Percentiles rank a stretch among this genome's conserved stretches.
phyloP scores from a whole-genome alignment of 1,140 invertebrate genomes.

The Gryllus bimaculatus region DNA sequence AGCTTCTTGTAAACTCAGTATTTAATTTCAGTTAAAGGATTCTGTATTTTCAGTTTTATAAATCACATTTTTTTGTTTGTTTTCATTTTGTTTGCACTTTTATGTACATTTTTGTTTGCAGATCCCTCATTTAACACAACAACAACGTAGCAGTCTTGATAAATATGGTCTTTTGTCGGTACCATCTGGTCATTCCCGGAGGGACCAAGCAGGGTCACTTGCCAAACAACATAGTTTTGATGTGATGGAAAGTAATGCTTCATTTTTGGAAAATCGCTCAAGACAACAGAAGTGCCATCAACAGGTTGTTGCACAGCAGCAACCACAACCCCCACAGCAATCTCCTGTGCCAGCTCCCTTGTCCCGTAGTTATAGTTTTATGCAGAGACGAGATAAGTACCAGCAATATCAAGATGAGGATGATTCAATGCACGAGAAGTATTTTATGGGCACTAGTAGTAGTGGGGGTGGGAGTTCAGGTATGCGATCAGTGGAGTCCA shows the following conservation, averaged over 20 bases:
- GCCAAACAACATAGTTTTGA: slow-evolving; percentile 41
- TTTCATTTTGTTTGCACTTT: neutral
- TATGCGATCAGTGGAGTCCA: slow-evolving; percentile 35
- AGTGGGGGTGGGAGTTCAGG: slow-evolving; percentile 23
- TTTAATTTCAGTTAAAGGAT: too few relatives aligned
- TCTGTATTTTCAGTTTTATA: too few relatives aligned
- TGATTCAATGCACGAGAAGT: slow-evolving; percentile 75
- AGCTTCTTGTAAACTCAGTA: too few relatives aligned
- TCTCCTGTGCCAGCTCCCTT: slow-evolving; percentile 30
- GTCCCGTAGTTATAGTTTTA: slow-evolving; percentile 62
- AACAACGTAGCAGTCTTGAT: slow-evolving; percentile 19
- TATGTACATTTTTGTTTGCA: slow-evolving; percentile 11
- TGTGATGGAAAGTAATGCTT: slow-evolving; percentile 31
- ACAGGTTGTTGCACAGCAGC: slow-evolving; percentile 10
- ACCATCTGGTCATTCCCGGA: slow-evolving; percentile 6
- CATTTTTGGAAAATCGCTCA: slow-evolving; percentile 29
- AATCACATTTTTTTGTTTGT: too few relatives aligned
- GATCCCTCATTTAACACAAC: slow-evolving; percentile 15
- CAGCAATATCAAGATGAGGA: slow-evolving; percentile 36
- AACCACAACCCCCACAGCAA: neutral
- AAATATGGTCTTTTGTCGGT: slow-evolving; percentile 22
- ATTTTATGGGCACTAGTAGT: slow-evolving; percentile 41
- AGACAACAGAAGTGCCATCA: slow-evolving; percentile 8
- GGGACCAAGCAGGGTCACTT: slow-evolving; percentile 20
- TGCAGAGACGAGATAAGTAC: slow-evolving; percentile 39